Evolutionary conservation across 2,888 invertebrate genomes (phyloP).

Genomic region (Cephus spinipes): DNA sequence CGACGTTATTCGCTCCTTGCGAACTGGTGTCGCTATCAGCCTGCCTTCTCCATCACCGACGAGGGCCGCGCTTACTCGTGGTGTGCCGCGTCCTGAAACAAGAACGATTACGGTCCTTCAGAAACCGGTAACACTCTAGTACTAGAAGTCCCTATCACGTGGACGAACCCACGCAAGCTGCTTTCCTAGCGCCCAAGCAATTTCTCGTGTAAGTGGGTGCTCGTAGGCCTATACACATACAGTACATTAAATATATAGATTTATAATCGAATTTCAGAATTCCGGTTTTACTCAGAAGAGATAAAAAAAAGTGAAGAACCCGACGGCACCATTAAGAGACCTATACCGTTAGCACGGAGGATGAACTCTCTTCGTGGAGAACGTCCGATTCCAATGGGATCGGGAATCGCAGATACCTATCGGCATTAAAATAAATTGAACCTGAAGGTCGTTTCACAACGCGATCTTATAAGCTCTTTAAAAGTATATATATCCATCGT

Average conservation of each 20-base stretch:
- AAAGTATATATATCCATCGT: no score
- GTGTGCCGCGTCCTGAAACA: conserved; percentile 67
- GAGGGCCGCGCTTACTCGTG: conserved; percentile 66
- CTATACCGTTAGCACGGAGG: background rate
- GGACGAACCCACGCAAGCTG: background rate
- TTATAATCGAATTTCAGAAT: background rate
- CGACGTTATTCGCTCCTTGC: conserved; percentile 75
- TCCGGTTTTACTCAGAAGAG: no score
- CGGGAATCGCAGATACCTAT: conserved; percentile 13
- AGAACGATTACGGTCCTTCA: conserved; percentile 19
- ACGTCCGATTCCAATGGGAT: conserved; percentile 5
- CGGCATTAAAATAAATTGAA: no score
- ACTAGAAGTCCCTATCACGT: background rate
- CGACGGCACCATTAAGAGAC: conserved; percentile 8
- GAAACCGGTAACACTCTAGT: background rate
- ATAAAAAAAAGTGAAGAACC: background rate
- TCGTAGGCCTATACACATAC: background rate
- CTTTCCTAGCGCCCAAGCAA: background rate
- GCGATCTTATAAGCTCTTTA: no score
- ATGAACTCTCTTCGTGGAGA: conserved; percentile 4
- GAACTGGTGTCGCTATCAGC: conserved; percentile 67
- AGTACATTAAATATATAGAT: background rate
- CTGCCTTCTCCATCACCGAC: conserved; percentile 68
- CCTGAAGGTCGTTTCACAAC: no score
- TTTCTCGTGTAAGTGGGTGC: background rate